These are phyloP conservation scores for Oryzias javanicus DNA, from an alignment of 2,113 vertebrate genomes.

Conservation along the genomic window DNA sequence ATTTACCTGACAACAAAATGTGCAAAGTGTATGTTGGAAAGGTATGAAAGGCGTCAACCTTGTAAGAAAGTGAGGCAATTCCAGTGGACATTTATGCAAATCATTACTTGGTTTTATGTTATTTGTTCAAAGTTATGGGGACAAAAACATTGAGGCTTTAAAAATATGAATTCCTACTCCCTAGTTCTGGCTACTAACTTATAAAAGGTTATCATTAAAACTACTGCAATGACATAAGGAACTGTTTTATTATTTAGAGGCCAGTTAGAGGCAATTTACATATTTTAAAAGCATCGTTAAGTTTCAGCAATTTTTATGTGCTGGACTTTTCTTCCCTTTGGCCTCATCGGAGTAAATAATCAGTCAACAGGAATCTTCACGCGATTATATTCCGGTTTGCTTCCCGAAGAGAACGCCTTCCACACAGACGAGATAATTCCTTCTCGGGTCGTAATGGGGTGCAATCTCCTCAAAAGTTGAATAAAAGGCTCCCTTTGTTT, in stretches of 20 bases:
- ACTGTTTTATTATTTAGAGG: constrained; percentile 6
- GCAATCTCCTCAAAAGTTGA: constrained; percentile 56
- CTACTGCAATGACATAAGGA: neutral
- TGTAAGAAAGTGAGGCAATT: neutral
- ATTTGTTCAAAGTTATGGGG: neutral
- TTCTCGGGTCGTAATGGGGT: constrained; percentile 46
- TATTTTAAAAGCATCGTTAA: constrained; percentile 10
- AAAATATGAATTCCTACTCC: no score
- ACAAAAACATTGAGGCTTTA: no score
- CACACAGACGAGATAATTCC: constrained; percentile 40
- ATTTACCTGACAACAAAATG: constrained; percentile 35
- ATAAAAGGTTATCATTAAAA: neutral
- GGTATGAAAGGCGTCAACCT: constrained; percentile 15
- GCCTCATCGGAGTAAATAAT: constrained; percentile 42
- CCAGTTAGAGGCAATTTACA: constrained; percentile 2
- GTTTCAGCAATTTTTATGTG: neutral
- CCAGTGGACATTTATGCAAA: constrained; percentile 9
- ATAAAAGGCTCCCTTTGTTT: constrained; percentile 65
- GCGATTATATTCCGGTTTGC: constrained; percentile 44
- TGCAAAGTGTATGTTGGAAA: constrained; percentile 9
- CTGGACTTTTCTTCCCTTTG: neutral
- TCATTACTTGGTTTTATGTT: neutral
- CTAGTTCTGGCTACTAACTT: neutral
- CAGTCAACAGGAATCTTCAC: constrained; percentile 21
- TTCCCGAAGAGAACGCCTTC: constrained; percentile 45